phyloP scores from a whole-genome alignment of 2,797 vertebrate species.

The Sphaeramia orbicularis region DNA sequence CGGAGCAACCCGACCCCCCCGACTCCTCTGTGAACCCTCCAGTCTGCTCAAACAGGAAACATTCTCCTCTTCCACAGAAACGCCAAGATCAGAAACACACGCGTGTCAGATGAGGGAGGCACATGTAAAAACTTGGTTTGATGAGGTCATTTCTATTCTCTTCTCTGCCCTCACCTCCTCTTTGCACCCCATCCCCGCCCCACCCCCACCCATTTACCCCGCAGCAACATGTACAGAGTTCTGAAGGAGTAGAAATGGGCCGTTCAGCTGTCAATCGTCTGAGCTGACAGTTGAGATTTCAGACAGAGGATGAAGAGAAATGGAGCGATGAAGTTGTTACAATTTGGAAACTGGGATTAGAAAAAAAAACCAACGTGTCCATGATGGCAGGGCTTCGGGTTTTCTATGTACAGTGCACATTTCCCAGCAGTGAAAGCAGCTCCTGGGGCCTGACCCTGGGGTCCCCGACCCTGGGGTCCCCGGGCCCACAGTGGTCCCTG shows the following conservation, averaged over 20 bases:
- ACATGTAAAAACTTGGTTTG: constrained; percentile 73
- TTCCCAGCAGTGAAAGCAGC: constrained; percentile 75
- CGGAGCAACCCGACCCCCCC: constrained; percentile 77
- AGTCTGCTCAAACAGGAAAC: constrained; percentile 79
- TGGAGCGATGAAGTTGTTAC: neutral
- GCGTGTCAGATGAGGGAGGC: constrained; percentile 56
- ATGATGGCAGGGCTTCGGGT: neutral
- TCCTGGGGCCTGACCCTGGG: constrained; percentile 78
- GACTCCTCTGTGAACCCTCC: constrained; percentile 79
- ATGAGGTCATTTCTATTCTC: constrained; percentile 63
- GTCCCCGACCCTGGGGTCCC: constrained; percentile 71
- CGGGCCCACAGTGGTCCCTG: constrained; percentile 62
- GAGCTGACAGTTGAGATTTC: constrained; percentile 28
- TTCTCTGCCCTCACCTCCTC: constrained; percentile 1
- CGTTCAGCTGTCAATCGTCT: constrained; percentile 41
- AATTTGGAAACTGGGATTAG: neutral
- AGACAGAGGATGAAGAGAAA: constrained; percentile 12
- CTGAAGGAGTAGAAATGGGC: constrained; percentile 44
- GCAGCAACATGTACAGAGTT: constrained; percentile 54
- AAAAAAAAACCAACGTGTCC: neutral
- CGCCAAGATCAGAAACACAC: constrained; percentile 78
- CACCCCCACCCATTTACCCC: constrained; percentile 8
- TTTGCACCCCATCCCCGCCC: neutral
- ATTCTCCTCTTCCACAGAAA: constrained; percentile 71
- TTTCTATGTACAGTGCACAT: constrained; percentile 67